These are phyloP conservation scores for Drosophila takahashii DNA, from an alignment of 1,140 invertebrate genomes.

Conservation along the genomic window DNA sequence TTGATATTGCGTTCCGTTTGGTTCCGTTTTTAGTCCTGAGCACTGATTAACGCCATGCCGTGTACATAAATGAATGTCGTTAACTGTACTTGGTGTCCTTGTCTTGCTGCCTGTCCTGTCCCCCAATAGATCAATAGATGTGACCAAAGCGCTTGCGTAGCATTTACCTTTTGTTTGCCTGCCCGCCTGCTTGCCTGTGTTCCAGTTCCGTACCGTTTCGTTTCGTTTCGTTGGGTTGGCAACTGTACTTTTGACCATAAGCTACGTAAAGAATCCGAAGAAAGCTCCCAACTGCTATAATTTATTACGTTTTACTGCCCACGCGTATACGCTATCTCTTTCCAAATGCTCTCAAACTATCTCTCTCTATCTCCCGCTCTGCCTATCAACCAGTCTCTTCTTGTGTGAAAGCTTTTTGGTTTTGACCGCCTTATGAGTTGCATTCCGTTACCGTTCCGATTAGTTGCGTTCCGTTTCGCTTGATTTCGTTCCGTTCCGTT, in stretches of 20 bases:
- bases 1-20: constrained; percentile 22
- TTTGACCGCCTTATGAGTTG: constrained; percentile 27
- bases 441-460: constrained; percentile 17
- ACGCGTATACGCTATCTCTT: constrained; percentile 29
- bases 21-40: constrained; percentile 21
- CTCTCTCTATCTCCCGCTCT: constrained; percentile 14
- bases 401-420: constrained; percentile 43
- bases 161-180: constrained; percentile 46
- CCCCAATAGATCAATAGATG: not conserved
- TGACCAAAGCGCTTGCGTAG: constrained; percentile 38
- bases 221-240: constrained; percentile 35
- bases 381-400: constrained; percentile 16
- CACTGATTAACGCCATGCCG: constrained; percentile 11
- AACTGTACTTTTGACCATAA: constrained; percentile 22
- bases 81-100: constrained; percentile 33
- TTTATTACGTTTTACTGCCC: constrained; percentile 30
- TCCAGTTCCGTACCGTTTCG: constrained; percentile 20
- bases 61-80: constrained; percentile 41
- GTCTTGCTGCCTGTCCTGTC: constrained; percentile 27
- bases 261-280: constrained; percentile 10
- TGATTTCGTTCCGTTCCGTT: constrained; percentile 13
- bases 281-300: constrained; percentile 6
- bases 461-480: constrained; percentile 18
- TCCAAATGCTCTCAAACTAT: constrained; percentile 29
- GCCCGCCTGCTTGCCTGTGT: constrained; percentile 34